These are phyloP conservation scores for Heliconius congener DNA, from an alignment of 1,140 invertebrate species.

Conservation along the genomic window DNA sequence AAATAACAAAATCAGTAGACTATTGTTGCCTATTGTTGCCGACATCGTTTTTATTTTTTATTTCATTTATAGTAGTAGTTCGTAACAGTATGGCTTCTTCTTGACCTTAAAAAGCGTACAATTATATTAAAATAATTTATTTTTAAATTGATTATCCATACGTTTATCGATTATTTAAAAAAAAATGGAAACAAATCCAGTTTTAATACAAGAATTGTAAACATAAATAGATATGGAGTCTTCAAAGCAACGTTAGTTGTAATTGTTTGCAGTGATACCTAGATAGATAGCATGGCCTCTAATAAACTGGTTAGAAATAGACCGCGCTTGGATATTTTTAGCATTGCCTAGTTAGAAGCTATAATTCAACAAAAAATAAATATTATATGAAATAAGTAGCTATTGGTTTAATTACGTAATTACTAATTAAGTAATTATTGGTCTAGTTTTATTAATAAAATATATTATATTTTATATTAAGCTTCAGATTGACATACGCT, in stretches of 20 bases:
- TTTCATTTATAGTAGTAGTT: no score
- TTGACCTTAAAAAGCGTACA: no score
- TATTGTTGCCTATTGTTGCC: no score
- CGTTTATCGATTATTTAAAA: no score
- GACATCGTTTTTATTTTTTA: no score
- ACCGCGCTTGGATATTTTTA: slow-evolving; percentile 21
- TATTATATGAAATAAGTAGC: background rate
- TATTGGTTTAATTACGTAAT: background rate
- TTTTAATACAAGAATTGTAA: background rate
- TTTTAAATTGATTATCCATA: no score
- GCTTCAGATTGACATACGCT: background rate
- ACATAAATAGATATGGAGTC: background rate
- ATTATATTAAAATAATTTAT: no score
- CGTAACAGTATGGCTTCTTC: no score
- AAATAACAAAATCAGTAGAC: no score
- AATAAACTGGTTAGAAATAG: slow-evolving; percentile 11
- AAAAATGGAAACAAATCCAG: background rate
- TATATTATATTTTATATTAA: background rate
- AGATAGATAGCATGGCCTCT: slow-evolving; percentile 47
- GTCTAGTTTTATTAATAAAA: no score
- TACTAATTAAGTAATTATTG: background rate
- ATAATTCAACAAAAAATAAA: background rate
- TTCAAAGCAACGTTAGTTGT: slow-evolving; percentile 32
- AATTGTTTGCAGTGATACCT: slow-evolving; percentile 52
- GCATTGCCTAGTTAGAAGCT: background rate